Evolutionary conservation across 1,140 invertebrate species (phyloP).

Genomic region (Drosophila neocordata): DNA sequence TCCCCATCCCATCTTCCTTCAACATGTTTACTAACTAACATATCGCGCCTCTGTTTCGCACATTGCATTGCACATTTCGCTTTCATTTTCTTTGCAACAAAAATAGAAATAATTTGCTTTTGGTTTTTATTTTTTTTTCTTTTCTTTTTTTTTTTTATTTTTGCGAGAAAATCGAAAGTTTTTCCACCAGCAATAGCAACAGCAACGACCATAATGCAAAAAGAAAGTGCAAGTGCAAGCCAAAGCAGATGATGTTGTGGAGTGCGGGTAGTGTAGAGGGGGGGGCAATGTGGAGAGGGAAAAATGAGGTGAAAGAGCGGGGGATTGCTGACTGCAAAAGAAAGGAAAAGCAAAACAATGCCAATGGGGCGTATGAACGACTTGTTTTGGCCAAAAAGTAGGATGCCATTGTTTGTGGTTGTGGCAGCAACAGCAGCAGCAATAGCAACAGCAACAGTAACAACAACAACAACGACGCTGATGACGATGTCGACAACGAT

Average conservation of each 20-base stretch:
- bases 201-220: conserved; percentile 78
- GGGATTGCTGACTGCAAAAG: conserved; percentile 33
- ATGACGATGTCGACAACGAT: background rate
- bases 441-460: background rate
- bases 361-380: conserved; percentile 77
- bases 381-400: conserved; percentile 79
- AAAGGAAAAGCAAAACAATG: conserved; percentile 74
- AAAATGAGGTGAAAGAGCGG: background rate
- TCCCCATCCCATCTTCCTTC: background rate
- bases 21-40: conserved; percentile 3
- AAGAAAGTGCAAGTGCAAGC: conserved; percentile 83
- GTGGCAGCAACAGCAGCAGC: background rate
- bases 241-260: conserved; percentile 29
- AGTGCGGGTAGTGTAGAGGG: background rate
- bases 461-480: background rate
- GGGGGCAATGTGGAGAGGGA: background rate
- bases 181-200: conserved; percentile 58
- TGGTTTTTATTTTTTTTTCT: conserved; percentile 37
- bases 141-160: conserved; percentile 39
- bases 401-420: conserved; percentile 75
- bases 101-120: conserved; percentile 62
- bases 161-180: conserved; percentile 82
- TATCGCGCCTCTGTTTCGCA: conserved; percentile 33
- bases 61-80: conserved; percentile 72
- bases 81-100: conserved; percentile 75